Evolutionary conservation across 92 coral and sea anemone species (phyloP), one percentile per base, ranked within the genome.

Genomic region (Epizoanthus scotinus): DNA sequence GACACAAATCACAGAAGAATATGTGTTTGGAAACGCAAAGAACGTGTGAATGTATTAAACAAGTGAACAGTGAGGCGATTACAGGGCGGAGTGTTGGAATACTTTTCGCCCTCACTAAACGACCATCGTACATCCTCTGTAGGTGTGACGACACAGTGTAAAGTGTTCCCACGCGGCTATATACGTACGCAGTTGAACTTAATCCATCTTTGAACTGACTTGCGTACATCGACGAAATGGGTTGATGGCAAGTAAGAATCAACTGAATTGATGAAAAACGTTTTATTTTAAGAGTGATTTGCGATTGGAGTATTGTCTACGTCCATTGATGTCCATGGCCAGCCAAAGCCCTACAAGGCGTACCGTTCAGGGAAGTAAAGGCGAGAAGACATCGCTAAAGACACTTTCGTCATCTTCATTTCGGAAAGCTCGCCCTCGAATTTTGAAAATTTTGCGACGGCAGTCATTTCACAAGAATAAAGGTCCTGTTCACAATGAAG

Each of bases 401-500:
- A 60, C 67, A 20, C 81, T 75, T 75, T 75, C 81, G 68, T 75
- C 81, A 75, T 75, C 81, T 20, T 75, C 81, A 38, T 75, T 75
- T 75, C 81, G 81, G 17, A 75, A 58, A 75, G 28, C 68, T 38
- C 52, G 81, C 38, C 19, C 68, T 38, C 52, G 81, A 21, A 24
- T 90, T 47, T 58, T 93, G 55, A 93, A 93, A 80, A 90, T 93
- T 27, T 82, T 93, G 36, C 90, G 97, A 36, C 80, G 97, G 55
- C 91, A 86, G 19, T 93, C 97, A 10, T 85, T 93, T 44, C 82
- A 84, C 49, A 91, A 90, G 83, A 84, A 71, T 27, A 89, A 89
- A 71, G 85, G 83, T 27, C 57, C 88, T 9, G 57, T 21, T 54
- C 75, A 63, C 1, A 91, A 81, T 75, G 84, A 61, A 27, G 84